phyloP scores from a whole-genome alignment of 1,140 invertebrate genomes.

The Matsumurasca onukii region DNA sequence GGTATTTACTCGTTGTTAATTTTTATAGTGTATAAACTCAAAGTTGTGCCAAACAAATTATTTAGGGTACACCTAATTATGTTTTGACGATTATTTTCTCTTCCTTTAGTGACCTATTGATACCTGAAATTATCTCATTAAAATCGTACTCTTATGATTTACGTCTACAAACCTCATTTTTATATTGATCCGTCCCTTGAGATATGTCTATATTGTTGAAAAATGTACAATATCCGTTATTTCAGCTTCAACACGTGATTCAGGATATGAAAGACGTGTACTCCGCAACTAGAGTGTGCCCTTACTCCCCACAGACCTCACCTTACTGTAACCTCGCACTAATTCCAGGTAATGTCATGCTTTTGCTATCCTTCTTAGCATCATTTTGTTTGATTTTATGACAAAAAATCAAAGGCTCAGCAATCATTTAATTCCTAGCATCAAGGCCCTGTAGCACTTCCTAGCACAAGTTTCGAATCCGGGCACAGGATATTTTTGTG shows the following conservation, averaged over 20 bases:
- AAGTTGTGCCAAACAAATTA: no score
- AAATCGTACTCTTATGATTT: no score
- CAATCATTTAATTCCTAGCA: no score
- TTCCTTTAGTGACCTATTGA: neutral
- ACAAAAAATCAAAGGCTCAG: no score
- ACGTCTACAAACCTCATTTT: no score
- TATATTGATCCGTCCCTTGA: no score
- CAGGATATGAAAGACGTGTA: constrained; percentile 80
- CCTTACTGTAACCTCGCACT: constrained; percentile 66
- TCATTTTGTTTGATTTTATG: neutral
- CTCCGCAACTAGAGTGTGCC: constrained; percentile 68
- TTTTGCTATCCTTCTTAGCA: neutral
- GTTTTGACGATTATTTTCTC: neutral
- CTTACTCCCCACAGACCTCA: constrained; percentile 54
- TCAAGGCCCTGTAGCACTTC: no score
- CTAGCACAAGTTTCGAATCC: no score
- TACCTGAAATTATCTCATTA: neutral
- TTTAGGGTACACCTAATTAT: no score
- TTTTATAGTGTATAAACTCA: no score
- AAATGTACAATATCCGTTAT: constrained; percentile 37
- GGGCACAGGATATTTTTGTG: no score
- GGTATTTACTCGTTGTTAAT: constrained; percentile 55
- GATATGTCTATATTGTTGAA: no score
- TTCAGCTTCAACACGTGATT: constrained; percentile 69
- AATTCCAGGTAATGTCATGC: constrained; percentile 57